Base-by-base conservation (phyloP, 2,113 vertebrate genomes). In the Thunnus thynnus region DNA sequence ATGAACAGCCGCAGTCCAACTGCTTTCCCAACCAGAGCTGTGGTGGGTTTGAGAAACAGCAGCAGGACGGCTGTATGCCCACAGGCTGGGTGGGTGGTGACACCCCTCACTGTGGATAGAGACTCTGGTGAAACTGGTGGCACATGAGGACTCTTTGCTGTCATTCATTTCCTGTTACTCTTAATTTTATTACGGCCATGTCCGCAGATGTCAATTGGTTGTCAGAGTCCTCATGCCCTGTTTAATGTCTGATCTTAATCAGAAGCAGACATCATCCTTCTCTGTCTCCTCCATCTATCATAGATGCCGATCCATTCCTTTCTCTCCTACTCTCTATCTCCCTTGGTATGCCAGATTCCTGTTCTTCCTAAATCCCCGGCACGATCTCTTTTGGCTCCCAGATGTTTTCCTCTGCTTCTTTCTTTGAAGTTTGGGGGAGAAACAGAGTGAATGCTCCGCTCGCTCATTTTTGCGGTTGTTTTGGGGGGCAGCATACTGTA, bases 371-470 rank as follows among this genome's bases (percentile, higher is more conserved):
- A 82, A 57, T 88, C 78, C 50, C 65, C 63, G 61, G 76, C 82
- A 83, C 52, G 27, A 89, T 80, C 70, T 90, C 76, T 85, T 87
- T 92, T 88, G 85, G 78, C 85, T 93, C 83, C 84, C 91, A 93
- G 90, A 91, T 93, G 92, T 91, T 91, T 84, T 70, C 70, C 77
- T 80, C 78, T 72, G 69, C 71, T 86, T n/a, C 58, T 2, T 82
- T 48, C 88, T 94, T 93, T 94, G 92, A 93, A 86, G 91, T 89
- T 72, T 80, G 32, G 8, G 22, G 64, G 56, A 72, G 72, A 82
- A 82, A 72, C 69, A 1, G 60, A 89, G 68, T 54, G 47, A 78
- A 86, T 58, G 73, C 69, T 80, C 68, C 13, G 18, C 85, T 89
- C 18, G 32, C 66, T 89, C 72, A 65, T 86, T 82, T 87, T 79